phyloP scores from a whole-genome alignment of 2,797 vertebrate genomes.

The Microcaecilia unicolor region DNA sequence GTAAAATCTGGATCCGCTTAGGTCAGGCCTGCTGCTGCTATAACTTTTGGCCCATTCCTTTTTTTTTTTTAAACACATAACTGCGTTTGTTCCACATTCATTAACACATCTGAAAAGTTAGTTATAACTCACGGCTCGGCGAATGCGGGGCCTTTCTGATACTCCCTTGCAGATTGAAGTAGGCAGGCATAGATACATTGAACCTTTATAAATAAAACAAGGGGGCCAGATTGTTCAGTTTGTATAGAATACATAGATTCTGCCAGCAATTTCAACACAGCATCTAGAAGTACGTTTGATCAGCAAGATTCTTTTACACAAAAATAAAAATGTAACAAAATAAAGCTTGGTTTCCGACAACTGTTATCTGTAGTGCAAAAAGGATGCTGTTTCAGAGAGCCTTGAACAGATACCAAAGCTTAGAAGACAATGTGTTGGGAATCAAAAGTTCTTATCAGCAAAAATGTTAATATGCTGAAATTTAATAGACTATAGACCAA shows the following conservation, averaged over 20 bases:
- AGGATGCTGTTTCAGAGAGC: neutral
- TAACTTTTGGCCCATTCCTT: conserved; percentile 24
- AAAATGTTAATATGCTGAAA: too few relatives aligned
- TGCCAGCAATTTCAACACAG: conserved; percentile 72
- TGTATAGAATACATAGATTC: conserved; percentile 67
- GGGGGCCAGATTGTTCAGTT: conserved; percentile 78
- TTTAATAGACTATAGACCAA: too few relatives aligned
- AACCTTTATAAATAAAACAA: conserved; percentile 83
- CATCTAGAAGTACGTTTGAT: conserved; percentile 66
- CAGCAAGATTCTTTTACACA: conserved; percentile 52
- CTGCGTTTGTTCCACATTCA: conserved; percentile 69
- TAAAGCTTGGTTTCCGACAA: conserved; percentile 14
- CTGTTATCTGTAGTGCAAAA: too few relatives aligned
- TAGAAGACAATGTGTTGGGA: too few relatives aligned
- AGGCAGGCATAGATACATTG: conserved; percentile 79
- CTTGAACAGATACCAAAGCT: too few relatives aligned
- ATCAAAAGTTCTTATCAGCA: too few relatives aligned
- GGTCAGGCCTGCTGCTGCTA: conserved; percentile 54
- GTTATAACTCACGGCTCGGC: conserved; percentile 76
- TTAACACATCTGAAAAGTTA: conserved; percentile 79
- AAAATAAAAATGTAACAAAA: conserved; percentile 54
- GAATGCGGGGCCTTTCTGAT: conserved; percentile 77
- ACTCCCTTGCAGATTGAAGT: conserved; percentile 77
- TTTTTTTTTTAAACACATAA: conserved; percentile 48
- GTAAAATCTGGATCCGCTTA: conserved; percentile 24